Base-by-base conservation (phyloP, 2,113 vertebrate genomes). In the Syngnathoides biaculeatus region DNA sequence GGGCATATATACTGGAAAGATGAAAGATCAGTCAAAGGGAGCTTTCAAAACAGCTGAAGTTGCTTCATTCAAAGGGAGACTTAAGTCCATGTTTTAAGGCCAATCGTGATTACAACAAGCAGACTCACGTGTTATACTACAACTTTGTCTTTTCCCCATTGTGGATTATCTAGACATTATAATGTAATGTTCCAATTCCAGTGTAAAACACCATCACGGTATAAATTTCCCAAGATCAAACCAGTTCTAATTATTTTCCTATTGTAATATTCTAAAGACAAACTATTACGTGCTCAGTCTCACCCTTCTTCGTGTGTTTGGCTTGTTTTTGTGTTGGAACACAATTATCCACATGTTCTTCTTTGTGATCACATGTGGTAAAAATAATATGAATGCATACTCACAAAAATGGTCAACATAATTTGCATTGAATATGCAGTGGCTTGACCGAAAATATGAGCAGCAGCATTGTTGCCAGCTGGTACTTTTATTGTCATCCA, bases 21-120 rank as follows among this genome's bases (percentile, higher is more conserved):
- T 71, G 72, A 52, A 58, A 55, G 76, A 78, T 58, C 58, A 9
- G 71, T 38, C 58, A 64, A 55, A 70, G 61, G 65, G 68, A 57
- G n/a, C 60, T 68, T 24, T 8, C 1, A 75, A 79, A 74, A 48
- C 30, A 30, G 19, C 58, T 40, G 4, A 27, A 53, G 20, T 59
- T 20, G 19, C 52, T 40, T 67, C 52, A 39, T 42, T 63, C 20
- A 8, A 26, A 20, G 39, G 45, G 26, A 62, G 22, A 52, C 19
- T n/a, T 38, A n/a, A 27, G 60, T 10, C 61, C 63, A 8, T 39
- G 15, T 20, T 59, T n/a, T n/a, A n/a, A 57, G 26, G 24, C 12
- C 26, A 22, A 35, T 58, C 35, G 35, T 11, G 20, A 56, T 27
- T 7, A 13, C 5, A 17, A 6, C 15, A 15, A 35, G 56, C 6